Evolutionary conservation across 2,888 invertebrate species (phyloP), one percentile per base, ranked within the genome.

Genomic region (Clivina fossor): DNA sequence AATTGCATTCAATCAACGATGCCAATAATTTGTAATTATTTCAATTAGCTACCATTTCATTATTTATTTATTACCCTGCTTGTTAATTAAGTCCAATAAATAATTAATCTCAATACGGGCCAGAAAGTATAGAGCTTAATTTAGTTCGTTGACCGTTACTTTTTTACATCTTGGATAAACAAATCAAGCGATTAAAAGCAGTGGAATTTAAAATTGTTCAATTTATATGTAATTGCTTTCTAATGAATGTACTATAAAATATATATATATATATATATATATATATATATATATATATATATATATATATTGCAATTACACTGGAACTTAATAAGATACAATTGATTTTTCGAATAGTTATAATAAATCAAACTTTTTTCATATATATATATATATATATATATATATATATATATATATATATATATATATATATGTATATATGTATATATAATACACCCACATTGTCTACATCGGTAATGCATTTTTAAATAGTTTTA

Each of bases 161-260:
- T 33, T 33, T 32, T 33, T 33, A 5, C 33, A 16, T 33, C 9
- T n/a, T n/a, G 13, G 4, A 33, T 33, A 33, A 33, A 33, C 33
- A 33, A 33, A 33, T 33, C 33, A 15, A 3, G 33, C 33, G 5
- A 33, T 33, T 33, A 33, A 7, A 15, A 33, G 7, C 16, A 33
- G n/a, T 33, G 33, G 33, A 33, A 11, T 33, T 11, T 8, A 33
- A 33, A 33, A 33, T 33, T 33, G 16, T 33, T 33, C 16, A 33
- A 33, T 33, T 8, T 33, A 16, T 33, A n/a, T 33, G 16, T 16
- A 33, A 33, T 33, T 33, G 33, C 16, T 33, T 33, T 33, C n/a
- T n/a, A n/a, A n/a, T n/a, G n/a, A n/a, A 33, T 33, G 33, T 33
- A 33, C 16, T 7, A 4, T 2, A 33, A 15, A n/a, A 33, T 4